Evolutionary conservation across 1,140 invertebrate species (phyloP).

Genomic region (Leptinotarsa lineolata): DNA sequence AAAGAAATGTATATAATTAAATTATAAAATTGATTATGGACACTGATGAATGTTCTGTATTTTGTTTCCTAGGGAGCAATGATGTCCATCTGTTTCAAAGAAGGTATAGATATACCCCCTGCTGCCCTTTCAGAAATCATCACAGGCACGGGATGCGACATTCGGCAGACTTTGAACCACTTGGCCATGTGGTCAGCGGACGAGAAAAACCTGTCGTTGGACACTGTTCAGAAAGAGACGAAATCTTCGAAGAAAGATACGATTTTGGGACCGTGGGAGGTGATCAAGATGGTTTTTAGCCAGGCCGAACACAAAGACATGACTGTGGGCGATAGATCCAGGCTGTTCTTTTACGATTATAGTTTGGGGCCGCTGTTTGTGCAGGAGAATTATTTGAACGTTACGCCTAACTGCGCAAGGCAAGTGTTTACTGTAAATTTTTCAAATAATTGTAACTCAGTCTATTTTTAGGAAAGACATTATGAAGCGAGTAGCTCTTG

Average conservation of each 20-base stretch:
- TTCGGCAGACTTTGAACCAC: constrained; percentile 90
- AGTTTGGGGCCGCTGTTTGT: constrained; percentile 93
- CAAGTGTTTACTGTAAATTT: constrained; percentile 21
- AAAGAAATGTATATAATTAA: no score
- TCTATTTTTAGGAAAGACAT: constrained; percentile 54
- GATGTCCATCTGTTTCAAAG: constrained; percentile 90
- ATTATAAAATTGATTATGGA: no score
- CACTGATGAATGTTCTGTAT: not conserved
- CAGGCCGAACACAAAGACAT: constrained; percentile 80
- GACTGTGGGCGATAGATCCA: constrained; percentile 83
- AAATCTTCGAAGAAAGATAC: constrained; percentile 76
- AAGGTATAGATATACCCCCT: constrained; percentile 80
- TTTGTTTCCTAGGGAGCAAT: constrained; percentile 71
- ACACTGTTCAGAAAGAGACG: constrained; percentile 61
- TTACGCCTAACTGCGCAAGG: constrained; percentile 59
- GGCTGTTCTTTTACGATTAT: constrained; percentile 98
- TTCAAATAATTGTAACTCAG: no score
- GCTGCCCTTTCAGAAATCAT: constrained; percentile 85
- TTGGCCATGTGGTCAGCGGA: constrained; percentile 76
- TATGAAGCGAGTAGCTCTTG: constrained; percentile 72
- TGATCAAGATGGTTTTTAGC: constrained; percentile 86
- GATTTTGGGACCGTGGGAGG: constrained; percentile 93
- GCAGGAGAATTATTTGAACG: constrained; percentile 93
- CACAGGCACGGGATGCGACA: constrained; percentile 85
- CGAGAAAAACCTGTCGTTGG: constrained; percentile 60